These are phyloP conservation scores for Ophthalmolycus amberensis DNA, from an alignment of 2,113 vertebrate genomes.

Conservation along the genomic window DNA sequence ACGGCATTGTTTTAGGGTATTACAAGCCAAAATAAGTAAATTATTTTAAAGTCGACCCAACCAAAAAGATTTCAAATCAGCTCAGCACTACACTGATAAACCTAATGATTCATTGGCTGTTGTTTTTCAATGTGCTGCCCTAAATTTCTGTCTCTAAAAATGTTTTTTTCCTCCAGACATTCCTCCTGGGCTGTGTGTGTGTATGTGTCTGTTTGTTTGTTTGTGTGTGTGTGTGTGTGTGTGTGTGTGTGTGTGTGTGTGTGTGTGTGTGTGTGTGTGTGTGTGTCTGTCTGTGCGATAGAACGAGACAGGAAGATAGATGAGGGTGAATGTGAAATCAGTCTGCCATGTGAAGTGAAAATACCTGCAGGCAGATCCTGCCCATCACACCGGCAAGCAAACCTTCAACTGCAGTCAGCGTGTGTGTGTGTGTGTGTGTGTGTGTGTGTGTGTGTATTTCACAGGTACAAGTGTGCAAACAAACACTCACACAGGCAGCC, in stretches of 20 bases:
- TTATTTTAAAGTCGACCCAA: too few relatives aligned
- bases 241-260: background rate
- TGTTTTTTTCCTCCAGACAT: slow-evolving; percentile 3
- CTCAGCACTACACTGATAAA: background rate
- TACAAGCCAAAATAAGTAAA: too few relatives aligned
- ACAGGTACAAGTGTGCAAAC: slow-evolving; percentile 23
- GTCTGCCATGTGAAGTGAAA: slow-evolving; percentile 35
- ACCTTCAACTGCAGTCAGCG: slow-evolving; percentile 10
- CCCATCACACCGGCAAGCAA: slow-evolving; percentile 36
- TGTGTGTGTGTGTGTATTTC: slow-evolving; percentile 17
- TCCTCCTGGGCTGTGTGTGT: slow-evolving; percentile 2
- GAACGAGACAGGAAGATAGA: slow-evolving; percentile 15
- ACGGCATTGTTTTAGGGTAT: background rate
- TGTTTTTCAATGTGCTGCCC: background rate
- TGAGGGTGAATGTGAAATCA: slow-evolving; percentile 39
- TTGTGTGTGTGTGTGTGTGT: slow-evolving; percentile 10
- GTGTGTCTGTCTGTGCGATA: background rate
- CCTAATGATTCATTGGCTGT: background rate
- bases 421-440: background rate
- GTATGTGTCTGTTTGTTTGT: background rate
- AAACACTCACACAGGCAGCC: background rate
- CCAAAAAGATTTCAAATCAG: background rate
- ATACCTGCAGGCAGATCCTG: slow-evolving; percentile 46
- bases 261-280: slow-evolving; percentile 15
- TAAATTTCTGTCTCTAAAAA: slow-evolving; percentile 20